phyloP scores from a whole-genome alignment of 2,797 vertebrate species.

The Molossus alvarezi region DNA sequence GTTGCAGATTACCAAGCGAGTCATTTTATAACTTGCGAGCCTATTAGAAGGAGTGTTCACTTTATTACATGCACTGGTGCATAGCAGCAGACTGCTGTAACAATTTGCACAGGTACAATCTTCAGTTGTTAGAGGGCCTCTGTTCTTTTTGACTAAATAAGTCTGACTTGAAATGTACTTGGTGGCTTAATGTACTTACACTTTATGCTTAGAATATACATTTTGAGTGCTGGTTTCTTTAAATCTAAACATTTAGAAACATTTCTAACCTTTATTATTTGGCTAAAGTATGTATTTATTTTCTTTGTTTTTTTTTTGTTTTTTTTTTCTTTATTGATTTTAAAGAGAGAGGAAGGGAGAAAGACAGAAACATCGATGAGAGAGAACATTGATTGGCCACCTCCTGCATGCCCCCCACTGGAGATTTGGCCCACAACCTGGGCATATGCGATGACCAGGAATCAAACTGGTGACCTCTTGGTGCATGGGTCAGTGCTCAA shows the following conservation, averaged over 20 bases:
- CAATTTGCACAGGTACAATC: conserved; percentile 35
- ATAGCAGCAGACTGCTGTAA: neutral
- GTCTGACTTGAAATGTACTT: conserved; percentile 64
- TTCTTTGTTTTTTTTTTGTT: no score
- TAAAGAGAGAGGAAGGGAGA: no score
- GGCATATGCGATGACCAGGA: no score
- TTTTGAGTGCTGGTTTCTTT: conserved; percentile 62
- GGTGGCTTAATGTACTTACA: conserved; percentile 58
- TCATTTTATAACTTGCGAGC: conserved; percentile 19
- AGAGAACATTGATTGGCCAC: no score
- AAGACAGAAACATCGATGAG: no score
- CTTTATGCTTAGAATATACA: conserved; percentile 61
- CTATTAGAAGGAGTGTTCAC: conserved; percentile 27
- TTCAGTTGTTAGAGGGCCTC: conserved; percentile 29
- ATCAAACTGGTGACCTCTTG: no score
- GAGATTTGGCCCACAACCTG: no score
- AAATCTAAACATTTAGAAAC: conserved; percentile 69
- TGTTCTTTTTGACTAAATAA: conserved; percentile 51
- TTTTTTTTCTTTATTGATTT: no score
- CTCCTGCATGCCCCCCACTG: no score
- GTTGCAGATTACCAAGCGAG: conserved; percentile 65
- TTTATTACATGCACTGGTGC: neutral
- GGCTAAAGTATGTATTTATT: conserved; percentile 33
- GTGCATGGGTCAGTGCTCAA: no score
- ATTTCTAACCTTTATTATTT: conserved; percentile 50